Percentiles rank a stretch among this genome's conserved stretches.
phyloP scores from a whole-genome alignment of 2,888 invertebrate genomes.

The Hedya salicella region DNA sequence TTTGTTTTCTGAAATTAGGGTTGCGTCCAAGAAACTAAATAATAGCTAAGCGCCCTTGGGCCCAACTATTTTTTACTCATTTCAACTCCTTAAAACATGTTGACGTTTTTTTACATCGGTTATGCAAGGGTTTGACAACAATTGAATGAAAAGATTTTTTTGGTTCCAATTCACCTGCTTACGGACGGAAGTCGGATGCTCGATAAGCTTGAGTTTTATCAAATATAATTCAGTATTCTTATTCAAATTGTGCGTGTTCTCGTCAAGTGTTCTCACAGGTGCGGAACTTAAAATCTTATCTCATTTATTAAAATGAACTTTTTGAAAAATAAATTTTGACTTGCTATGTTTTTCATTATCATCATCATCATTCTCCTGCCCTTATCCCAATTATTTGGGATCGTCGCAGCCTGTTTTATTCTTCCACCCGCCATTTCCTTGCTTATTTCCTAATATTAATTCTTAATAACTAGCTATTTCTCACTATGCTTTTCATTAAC shows the following conservation, averaged over 20 bases:
- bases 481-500: no score
- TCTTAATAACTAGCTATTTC: no score
- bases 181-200: conserved; percentile 73
- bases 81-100: conserved; percentile 52
- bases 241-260: conserved; percentile 50
- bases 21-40: conserved; percentile 58
- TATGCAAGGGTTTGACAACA: conserved; percentile 69
- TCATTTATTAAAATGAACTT: neutral
- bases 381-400: no score
- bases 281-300: conserved; percentile 16
- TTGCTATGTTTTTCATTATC: no score
- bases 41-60: conserved; percentile 58
- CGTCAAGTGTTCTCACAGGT: conserved; percentile 37
- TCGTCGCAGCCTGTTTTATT: no score
- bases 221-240: conserved; percentile 49
- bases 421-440: no score
- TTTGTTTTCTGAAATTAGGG: conserved; percentile 46
- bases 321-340: neutral
- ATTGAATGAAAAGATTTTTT: conserved; percentile 66
- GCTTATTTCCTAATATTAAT: no score
- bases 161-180: conserved; percentile 70
- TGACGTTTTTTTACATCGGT: conserved; percentile 53
- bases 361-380: no score
- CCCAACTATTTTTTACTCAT: conserved; percentile 49
- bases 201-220: conserved; percentile 49